These are phyloP conservation scores for Solen grandis DNA, from an alignment of 1,140 invertebrate genomes.

Conservation along the genomic window DNA sequence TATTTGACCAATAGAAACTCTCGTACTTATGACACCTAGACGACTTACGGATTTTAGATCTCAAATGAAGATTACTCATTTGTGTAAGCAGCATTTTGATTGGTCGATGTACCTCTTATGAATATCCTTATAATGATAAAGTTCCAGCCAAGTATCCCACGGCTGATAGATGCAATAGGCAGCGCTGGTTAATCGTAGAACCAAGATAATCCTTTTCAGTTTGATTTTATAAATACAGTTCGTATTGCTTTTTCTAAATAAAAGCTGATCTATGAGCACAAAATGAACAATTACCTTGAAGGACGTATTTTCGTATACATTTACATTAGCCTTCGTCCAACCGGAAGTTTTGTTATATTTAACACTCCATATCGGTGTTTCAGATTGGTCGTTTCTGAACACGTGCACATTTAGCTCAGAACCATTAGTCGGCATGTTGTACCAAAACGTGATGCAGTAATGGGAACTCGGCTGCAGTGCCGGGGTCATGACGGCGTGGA, in stretches of 20 bases:
- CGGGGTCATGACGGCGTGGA: conserved; percentile 20
- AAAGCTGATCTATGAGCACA: background rate
- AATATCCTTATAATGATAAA: too few relatives aligned
- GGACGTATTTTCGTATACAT: background rate
- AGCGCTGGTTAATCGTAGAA: background rate
- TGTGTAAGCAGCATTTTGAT: too few relatives aligned
- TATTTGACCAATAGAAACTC: too few relatives aligned
- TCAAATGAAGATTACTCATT: too few relatives aligned
- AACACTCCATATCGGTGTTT: background rate
- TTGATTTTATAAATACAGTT: background rate
- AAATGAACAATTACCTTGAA: conserved; percentile 7
- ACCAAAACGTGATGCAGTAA: conserved; percentile 39
- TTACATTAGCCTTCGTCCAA: conserved; percentile 8
- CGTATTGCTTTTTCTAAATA: background rate
- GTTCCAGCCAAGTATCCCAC: too few relatives aligned
- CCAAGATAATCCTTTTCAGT: background rate
- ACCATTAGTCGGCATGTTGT: conserved; percentile 41
- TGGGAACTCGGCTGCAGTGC: conserved; percentile 8
- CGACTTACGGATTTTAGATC: too few relatives aligned
- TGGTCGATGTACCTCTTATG: too few relatives aligned
- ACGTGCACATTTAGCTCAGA: conserved; percentile 8
- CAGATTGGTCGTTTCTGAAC: background rate
- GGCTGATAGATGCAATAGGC: too few relatives aligned
- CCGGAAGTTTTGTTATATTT: background rate
- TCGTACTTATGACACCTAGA: too few relatives aligned